Percentiles rank a stretch among this genome's conserved stretches.
Conservation (phyloP, 2,888 invertebrate genomes). For the Drosophila borborema region DNA sequence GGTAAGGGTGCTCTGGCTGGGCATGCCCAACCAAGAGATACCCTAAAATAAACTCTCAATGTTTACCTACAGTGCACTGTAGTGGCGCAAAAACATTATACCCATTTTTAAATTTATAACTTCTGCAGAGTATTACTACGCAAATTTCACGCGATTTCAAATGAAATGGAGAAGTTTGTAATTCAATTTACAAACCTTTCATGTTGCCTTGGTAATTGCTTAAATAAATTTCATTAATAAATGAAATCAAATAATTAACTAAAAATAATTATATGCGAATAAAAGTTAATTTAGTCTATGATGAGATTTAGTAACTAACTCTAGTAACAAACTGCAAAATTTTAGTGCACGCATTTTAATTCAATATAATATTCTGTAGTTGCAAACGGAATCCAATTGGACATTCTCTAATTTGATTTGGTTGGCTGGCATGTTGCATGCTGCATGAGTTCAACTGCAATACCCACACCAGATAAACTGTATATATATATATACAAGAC, state of each 20-base stretch:
- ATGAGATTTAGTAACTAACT: neutral
- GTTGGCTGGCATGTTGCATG: conserved; percentile 41
- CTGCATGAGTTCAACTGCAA: conserved; percentile 42
- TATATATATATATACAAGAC: conserved; percentile 29
- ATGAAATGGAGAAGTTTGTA: too few relatives aligned
- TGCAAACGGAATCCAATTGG: conserved; percentile 3
- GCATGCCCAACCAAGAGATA: neutral
- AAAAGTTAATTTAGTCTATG: conserved; percentile 24
- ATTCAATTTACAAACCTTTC: too few relatives aligned
- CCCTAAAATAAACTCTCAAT: too few relatives aligned
- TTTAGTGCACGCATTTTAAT: conserved; percentile 30
- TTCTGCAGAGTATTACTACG: neutral
- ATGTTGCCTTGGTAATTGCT: neutral
- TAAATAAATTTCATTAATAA: neutral
- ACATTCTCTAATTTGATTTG: conserved; percentile 1
- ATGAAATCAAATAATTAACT: neutral
- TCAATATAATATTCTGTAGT: conserved; percentile 7
- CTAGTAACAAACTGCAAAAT: neutral
- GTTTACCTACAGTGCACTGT: too few relatives aligned
- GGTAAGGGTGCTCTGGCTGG: neutral
- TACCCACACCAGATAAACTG: conserved; percentile 34
- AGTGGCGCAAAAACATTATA: neutral
- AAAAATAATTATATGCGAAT: neutral
- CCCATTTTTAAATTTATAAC: neutral
- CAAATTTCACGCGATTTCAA: neutral